phyloP scores from a whole-genome alignment of 2,113 vertebrate genomes.

The Dendrocopos noguchii region DNA sequence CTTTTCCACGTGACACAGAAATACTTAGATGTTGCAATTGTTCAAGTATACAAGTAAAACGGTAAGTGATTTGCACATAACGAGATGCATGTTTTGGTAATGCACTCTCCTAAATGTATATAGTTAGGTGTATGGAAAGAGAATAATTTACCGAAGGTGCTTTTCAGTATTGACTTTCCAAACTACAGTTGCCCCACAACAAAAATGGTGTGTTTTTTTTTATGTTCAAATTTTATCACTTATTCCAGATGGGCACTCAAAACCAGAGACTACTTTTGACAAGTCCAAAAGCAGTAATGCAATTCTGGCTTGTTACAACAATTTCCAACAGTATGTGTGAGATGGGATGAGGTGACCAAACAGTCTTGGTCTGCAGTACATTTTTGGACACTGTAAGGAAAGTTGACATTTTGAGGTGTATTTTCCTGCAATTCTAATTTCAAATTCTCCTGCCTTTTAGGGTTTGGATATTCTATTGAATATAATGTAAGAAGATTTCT shows the following conservation, averaged over 20 bases:
- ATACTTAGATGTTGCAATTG: neutral
- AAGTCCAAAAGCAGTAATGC: neutral
- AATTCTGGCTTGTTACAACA: slow-evolving; percentile 3
- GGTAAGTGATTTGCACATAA: neutral
- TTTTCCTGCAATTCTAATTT: slow-evolving; percentile 34
- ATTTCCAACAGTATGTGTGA: slow-evolving; percentile 30
- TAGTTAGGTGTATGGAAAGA: neutral
- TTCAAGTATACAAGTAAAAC: neutral
- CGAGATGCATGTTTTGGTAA: neutral
- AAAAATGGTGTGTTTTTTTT: neutral
- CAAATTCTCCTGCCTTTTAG: neutral
- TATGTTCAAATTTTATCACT: neutral
- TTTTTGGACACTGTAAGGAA: slow-evolving; percentile 24
- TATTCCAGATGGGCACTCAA: neutral
- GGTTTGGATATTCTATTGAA: neutral
- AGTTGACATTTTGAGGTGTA: slow-evolving; percentile 1
- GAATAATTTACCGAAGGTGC: neutral
- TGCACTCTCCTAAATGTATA: neutral
- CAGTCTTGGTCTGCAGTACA: slow-evolving; percentile 31
- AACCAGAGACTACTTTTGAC: neutral
- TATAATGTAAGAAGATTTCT: neutral
- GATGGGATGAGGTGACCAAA: slow-evolving; percentile 38
- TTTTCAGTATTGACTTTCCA: neutral
- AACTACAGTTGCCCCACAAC: neutral
- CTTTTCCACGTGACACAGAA: neutral